Base-by-base conservation (phyloP, 2,888 invertebrate genomes). In the Plagiodera versicolora region DNA sequence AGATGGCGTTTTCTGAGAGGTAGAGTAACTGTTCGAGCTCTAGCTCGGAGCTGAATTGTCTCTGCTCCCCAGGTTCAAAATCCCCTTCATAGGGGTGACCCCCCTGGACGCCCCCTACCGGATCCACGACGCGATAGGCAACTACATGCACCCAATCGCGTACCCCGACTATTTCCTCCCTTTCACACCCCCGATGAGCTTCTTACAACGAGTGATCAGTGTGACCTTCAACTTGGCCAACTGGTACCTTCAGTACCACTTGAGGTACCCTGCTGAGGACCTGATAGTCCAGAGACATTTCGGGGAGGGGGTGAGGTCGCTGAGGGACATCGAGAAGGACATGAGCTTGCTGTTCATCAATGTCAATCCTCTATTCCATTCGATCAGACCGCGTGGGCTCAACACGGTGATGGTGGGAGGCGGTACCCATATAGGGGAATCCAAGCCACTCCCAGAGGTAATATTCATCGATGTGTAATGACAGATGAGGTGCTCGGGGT, bases 161-260 rank as follows among this genome's bases (percentile, higher is more conserved):
- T 71, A 72, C 28, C 75, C 78, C 9, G 72, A 74, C 51, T 52
- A 70, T 4, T 63, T 71, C 14, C 53, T 70, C 5, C 64, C 69
- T 1, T 58, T 56, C 9, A 28, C 30, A 10, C 65, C 67, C 10
- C 61, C 63, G 24, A 68, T 83, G 56, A 81, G 74, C 18, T 71
- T 79, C 39, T 80, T 80, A 17, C 75, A 80, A 58, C 61, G 74
- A 16, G 16, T 72, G 6, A 14, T 55, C 8, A 59, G 50, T 44
- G 18, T 46, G 10, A 2, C 39, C 4, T 17, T 55, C 46, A 58
- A 45, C 6, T 55, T 49, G 54, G n/a, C 28, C 11, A 44, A 53
- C 9, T 35, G 56, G 48, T 69, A 17, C 72, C 70, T 55, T 10
- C 50, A 51, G 11, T 49, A 58, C 24, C 48, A 52, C 20, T 14